These are phyloP conservation scores for Mellivora capensis DNA, from an alignment of 2,113 vertebrate species.

Conservation along the genomic window DNA sequence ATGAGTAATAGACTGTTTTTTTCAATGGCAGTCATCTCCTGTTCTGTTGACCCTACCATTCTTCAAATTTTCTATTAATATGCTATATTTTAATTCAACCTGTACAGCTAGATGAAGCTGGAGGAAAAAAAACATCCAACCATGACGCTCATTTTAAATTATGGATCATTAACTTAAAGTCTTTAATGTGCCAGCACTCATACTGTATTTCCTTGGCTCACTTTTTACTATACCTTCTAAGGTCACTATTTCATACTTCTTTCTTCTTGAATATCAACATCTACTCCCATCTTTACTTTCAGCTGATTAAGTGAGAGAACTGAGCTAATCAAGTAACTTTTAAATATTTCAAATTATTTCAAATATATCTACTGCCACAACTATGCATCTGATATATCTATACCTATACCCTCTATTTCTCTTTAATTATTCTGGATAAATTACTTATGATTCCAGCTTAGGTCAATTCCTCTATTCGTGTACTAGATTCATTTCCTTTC, in stretches of 20 bases:
- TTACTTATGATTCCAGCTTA: not conserved
- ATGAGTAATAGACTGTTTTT: not conserved
- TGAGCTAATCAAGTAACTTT: not conserved
- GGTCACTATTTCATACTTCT: not conserved
- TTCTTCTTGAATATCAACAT: not conserved
- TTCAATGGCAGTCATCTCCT: not conserved
- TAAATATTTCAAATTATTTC: not conserved
- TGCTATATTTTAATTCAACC: not conserved
- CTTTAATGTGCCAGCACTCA: not conserved
- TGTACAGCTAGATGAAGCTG: not conserved
- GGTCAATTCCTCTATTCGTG: not conserved
- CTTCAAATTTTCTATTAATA: not conserved
- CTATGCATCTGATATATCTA: not conserved
- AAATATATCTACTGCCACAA: not conserved
- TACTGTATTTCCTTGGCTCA: not conserved
- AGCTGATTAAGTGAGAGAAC: not conserved
- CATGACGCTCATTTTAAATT: not conserved
- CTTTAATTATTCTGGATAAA: not conserved
- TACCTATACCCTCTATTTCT: not conserved
- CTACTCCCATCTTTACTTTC: not conserved
- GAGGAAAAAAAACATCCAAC: not conserved
- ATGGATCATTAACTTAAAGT: not conserved
- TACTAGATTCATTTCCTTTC: not conserved
- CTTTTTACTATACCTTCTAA: not conserved
- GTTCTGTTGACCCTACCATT: not conserved